Conservation (phyloP, 2,888 invertebrate species). For the Catocala nupta region DNA sequence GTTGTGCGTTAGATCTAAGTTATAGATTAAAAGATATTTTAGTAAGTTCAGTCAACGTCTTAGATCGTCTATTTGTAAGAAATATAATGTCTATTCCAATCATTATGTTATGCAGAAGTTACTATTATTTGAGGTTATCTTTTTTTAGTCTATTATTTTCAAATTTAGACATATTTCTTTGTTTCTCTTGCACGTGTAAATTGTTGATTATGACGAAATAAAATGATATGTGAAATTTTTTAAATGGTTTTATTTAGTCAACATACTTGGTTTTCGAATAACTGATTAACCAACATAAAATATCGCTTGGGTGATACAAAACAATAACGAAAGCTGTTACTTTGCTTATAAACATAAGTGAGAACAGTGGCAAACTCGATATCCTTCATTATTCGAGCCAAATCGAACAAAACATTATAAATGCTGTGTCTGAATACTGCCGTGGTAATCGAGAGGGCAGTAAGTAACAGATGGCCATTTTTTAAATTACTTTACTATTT, state of each 20-base stretch:
- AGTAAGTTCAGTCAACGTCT: constrained; percentile 48
- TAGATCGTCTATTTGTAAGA: constrained; percentile 37
- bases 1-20: constrained; percentile 28
- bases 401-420: no score
- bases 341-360: constrained; percentile 6
- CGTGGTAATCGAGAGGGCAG: no score
- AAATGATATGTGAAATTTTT: constrained; percentile 58
- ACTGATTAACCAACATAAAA: constrained; percentile 33
- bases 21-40: constrained; percentile 27
- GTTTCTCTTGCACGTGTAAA: constrained; percentile 38
- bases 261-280: constrained; percentile 54
- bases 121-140: constrained; percentile 42
- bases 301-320: not conserved
- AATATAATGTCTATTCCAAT: constrained; percentile 39
- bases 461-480: no score
- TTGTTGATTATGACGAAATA: constrained; percentile 56
- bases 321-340: not conserved
- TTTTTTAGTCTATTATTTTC: constrained; percentile 31
- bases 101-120: constrained; percentile 39
- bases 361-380: not conserved
- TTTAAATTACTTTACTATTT: no score
- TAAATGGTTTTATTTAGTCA: constrained; percentile 76
- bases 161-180: constrained; percentile 24
- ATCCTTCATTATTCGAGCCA: no score
- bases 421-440: no score